Conservation (phyloP, 2,888 invertebrate genomes). For the Caenorhabditis sp. region DNA sequence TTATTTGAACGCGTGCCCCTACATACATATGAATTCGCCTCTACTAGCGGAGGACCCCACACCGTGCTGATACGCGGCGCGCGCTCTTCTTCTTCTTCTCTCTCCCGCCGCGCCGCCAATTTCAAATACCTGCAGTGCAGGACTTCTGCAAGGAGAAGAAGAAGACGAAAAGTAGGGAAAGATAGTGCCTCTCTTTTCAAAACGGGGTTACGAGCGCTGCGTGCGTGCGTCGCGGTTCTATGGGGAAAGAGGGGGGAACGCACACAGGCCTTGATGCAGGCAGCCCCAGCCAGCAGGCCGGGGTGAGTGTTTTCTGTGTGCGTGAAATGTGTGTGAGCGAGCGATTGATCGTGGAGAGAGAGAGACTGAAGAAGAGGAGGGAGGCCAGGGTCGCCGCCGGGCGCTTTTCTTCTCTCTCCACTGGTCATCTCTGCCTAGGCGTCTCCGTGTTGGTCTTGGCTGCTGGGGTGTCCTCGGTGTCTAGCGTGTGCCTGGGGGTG, state of each 20-base stretch:
- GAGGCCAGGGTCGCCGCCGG: neutral
- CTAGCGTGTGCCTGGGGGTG: neutral
- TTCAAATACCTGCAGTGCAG: constrained; percentile 53
- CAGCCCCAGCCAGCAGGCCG: constrained; percentile 21
- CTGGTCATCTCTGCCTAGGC: neutral
- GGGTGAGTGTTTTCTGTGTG: constrained; percentile 12
- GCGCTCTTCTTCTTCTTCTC: no score
- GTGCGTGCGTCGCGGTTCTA: constrained; percentile 54
- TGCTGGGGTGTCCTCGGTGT: no score
- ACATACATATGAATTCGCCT: constrained; percentile 28
- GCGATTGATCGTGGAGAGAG: constrained; percentile 5
- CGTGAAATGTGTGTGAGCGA: neutral
- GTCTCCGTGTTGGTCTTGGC: neutral
- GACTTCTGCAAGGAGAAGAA: neutral
- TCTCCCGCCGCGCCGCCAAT: constrained; percentile 16
- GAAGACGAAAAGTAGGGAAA: neutral
- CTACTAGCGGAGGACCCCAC: constrained; percentile 13
- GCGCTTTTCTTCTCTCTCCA: neutral
- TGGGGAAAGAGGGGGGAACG: neutral
- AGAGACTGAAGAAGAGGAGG: no score
- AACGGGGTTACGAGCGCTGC: constrained; percentile 42
- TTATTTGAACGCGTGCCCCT: constrained; percentile 43
- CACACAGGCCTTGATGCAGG: constrained; percentile 3
- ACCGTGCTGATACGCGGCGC: constrained; percentile 45
- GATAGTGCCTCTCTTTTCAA: neutral